Percentiles rank a stretch among this genome's conserved stretches.
Conservation (phyloP, 92 coral and sea anemone genomes). For the Bergia puertoricense region DNA sequence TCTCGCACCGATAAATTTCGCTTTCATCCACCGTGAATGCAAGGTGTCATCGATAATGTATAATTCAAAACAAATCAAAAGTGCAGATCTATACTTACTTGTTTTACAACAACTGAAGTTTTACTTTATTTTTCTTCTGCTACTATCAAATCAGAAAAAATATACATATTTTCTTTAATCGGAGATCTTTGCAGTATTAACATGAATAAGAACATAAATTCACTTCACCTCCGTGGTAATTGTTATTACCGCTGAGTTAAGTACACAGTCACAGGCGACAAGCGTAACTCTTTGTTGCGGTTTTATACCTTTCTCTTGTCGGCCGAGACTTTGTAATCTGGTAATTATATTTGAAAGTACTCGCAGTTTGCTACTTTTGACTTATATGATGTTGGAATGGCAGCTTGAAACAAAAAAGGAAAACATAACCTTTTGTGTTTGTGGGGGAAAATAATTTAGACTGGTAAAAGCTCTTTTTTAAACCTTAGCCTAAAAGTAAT, state of each 20-base stretch:
- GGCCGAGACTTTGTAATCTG: not conserved
- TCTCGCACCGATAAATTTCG: not conserved
- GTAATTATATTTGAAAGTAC: not conserved
- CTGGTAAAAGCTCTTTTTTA: constrained; percentile 5
- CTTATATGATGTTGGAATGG: not conserved
- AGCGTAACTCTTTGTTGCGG: not conserved
- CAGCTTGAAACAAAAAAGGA: not conserved
- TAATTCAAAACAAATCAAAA: too few species aligned
- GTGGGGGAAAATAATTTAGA: not conserved
- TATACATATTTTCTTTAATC: not conserved
- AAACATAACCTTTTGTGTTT: not conserved
- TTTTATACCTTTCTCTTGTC: not conserved
- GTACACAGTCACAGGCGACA: not conserved
- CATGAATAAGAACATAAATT: constrained; percentile 14
- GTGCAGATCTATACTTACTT: not conserved
- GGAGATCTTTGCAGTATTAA: constrained; percentile 8
- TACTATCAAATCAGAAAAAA: not conserved
- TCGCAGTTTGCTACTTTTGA: not conserved
- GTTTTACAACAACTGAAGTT: not conserved
- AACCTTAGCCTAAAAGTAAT: not conserved
- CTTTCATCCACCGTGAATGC: not conserved
- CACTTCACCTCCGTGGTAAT: not conserved
- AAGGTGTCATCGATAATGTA: not conserved
- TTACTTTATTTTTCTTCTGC: not conserved
- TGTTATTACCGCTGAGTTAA: not conserved